Evolutionary conservation across 2,888 invertebrate genomes (phyloP), one percentile per base, ranked within the genome.

Genomic region (Mesorhabditis sp.): DNA sequence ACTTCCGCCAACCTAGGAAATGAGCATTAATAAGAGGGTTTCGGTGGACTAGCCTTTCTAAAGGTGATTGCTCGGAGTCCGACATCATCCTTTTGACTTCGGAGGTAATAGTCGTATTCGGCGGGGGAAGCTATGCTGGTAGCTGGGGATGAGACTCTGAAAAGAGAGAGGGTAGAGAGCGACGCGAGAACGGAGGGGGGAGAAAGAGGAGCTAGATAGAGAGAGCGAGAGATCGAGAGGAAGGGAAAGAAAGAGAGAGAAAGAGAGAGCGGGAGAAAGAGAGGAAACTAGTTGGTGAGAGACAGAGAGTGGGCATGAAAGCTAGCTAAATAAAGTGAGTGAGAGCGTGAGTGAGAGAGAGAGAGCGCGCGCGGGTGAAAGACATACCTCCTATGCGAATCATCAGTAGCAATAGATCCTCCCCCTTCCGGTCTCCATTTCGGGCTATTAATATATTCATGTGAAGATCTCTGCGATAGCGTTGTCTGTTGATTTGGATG

Each of bases 401-500:
- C 77, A 45, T 72, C 72, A 4, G 74, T 70, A 69, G 28, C 28
- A 28, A 28, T 28, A 28, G 28, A 28, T 28, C 28, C 28, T 28
- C 73, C 72, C 44, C 74, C 76, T 62, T 77, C 77, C 5, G 74
- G 68, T 41, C 77, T 73, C 65, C 74, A 76, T 45, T 75, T 69
- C 5, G 78, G 78, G 5, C 75, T 75, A 63, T 80, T 80, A 43
- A 80, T 78, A 62, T 80, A 80, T 45, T 80, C 79, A 68, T 80
- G 79, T 5, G 78, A 78, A 58, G 73, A 71, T 66, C 73, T 44
- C n/a, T 66, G 66, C 10, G 58, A 50, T n/a, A 50, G 58, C n/a
- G 58, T n/a, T 50, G 7, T 10, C 7, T 50, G 58, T 50, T 50
- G 58, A 28, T 28, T 28, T 28, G 2, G 28, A 28, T 28, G 28